A percentile compares a stretch with the other conserved stretches of the same genome.
phyloP scores from a whole-genome alignment of 2,888 invertebrate genomes.

The Acanthoscelides obtectus region DNA sequence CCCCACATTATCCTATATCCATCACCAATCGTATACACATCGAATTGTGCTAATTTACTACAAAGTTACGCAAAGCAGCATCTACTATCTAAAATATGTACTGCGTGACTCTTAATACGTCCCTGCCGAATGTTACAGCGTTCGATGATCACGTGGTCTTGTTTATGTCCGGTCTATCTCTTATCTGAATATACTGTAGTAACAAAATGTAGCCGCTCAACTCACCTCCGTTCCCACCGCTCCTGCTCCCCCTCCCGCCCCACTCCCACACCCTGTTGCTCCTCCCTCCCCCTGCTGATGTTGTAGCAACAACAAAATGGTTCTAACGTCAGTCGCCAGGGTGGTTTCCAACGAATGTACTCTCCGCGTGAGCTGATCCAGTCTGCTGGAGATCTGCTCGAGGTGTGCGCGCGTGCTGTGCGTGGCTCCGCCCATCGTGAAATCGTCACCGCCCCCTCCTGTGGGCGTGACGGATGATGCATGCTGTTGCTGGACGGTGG shows the following conservation, averaged over 20 bases:
- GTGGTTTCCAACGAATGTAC: constrained; percentile 69
- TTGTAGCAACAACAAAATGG: constrained; percentile 54
- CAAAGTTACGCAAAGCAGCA: no score
- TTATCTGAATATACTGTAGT: no score
- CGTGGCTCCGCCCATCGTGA: background rate
- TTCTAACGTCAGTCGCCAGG: constrained; percentile 68
- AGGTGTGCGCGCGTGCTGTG: constrained; percentile 30
- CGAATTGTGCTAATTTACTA: no score
- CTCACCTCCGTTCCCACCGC: background rate
- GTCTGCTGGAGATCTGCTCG: constrained; percentile 56
- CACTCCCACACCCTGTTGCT: background rate
- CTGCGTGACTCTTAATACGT: no score
- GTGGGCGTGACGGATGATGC: background rate
- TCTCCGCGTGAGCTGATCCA: constrained; percentile 65
- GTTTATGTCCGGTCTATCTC: no score
- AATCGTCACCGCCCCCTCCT: background rate
- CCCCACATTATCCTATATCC: no score
- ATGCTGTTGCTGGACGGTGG: constrained; percentile 31
- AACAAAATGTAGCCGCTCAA: background rate
- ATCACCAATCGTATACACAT: no score
- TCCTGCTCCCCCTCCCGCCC: background rate
- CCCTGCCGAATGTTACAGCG: no score
- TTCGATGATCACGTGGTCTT: no score
- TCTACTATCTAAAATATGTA: no score
- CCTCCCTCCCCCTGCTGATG: constrained; percentile 17